Base-by-base conservation (phyloP, 2,888 invertebrate genomes). In the Acronicta psi region DNA sequence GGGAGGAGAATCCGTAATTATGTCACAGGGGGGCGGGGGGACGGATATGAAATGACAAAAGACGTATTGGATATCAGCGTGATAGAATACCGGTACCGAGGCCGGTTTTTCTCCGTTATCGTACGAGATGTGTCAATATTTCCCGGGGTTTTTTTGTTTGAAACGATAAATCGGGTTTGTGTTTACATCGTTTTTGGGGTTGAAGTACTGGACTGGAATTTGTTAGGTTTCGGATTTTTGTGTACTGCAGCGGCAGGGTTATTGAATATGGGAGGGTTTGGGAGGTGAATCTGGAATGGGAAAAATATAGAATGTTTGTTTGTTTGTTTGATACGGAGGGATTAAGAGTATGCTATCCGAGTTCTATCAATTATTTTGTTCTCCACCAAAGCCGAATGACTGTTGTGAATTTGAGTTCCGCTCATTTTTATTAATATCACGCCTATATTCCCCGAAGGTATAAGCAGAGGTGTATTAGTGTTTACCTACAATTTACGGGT, bases 1-100 rank as follows among this genome's bases (percentile, higher is more conserved):
- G 55, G 58, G 64, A 65, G 57, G 59, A 52, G 83, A 85, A 80
- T 80, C 79, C 80, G 84, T 87, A 87, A 89, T 88, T 86, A 87
- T 85, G 84, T 85, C 84, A 83, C 77, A 68, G 76, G 62, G 67
- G 69, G 58, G 53, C 11, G 51, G 63, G 70, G 62, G 61, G 58
- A 78, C 82, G 86, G 87, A 87, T 87, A 85, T 85, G 83, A 82
- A 83, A 83, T 84, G 84, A 86, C 88, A 88, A 88, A 88, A 86
- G 85, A 84, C 82, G 81, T 88, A 85, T 86, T 84, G 81, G 75
- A 76, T 83, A 79, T 80, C 82, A 65, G 61, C 45, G 61, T 75
- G 76, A 80, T 78, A 75, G 79, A 80, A 81, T 80, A 59, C 60
- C 73, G 64, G 66, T 42, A 62, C 69, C 34, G 56, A 34, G 50